Conservation (phyloP, 2,797 vertebrate genomes). For the Hyperoplus lanceolatus region DNA sequence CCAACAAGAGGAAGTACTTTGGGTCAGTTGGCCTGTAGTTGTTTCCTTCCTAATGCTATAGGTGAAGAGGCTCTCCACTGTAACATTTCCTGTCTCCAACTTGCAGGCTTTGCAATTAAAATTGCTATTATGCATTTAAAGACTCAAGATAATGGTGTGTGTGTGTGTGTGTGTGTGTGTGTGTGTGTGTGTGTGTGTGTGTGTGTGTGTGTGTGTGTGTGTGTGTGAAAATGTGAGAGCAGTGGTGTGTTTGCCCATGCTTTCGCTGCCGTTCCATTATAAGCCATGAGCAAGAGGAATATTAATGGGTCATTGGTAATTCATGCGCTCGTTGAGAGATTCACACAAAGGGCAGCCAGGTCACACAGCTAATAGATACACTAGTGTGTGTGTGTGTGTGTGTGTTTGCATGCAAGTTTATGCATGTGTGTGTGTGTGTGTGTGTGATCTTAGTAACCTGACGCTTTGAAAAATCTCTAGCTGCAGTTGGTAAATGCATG, state of each 20-base stretch:
- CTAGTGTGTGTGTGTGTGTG: constrained; percentile 23
- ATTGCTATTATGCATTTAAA: constrained; percentile 73
- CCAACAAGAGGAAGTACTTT: constrained; percentile 18
- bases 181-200: constrained; percentile 24
- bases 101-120: constrained; percentile 69
- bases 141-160: constrained; percentile 64
- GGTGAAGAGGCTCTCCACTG: constrained; percentile 68
- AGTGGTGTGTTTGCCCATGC: constrained; percentile 26
- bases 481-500: constrained; percentile 37
- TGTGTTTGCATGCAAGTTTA: not conserved
- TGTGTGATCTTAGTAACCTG: constrained; percentile 29
- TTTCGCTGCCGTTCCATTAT: constrained; percentile 67
- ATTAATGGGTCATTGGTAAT: constrained; percentile 78
- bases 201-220: constrained; percentile 25
- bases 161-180: constrained; percentile 36
- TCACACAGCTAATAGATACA: constrained; percentile 43
- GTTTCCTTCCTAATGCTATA: constrained; percentile 58
- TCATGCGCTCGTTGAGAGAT: constrained; percentile 68
- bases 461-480: constrained; percentile 30
- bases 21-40: constrained; percentile 20
- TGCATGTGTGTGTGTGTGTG: constrained; percentile 32
- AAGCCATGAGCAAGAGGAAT: constrained; percentile 52
- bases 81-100: constrained; percentile 53
- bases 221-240: constrained; percentile 30
- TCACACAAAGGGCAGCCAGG: constrained; percentile 61